Evolutionary conservation across 2,888 invertebrate genomes (phyloP).

Genomic region (Scaptomyza flava): DNA sequence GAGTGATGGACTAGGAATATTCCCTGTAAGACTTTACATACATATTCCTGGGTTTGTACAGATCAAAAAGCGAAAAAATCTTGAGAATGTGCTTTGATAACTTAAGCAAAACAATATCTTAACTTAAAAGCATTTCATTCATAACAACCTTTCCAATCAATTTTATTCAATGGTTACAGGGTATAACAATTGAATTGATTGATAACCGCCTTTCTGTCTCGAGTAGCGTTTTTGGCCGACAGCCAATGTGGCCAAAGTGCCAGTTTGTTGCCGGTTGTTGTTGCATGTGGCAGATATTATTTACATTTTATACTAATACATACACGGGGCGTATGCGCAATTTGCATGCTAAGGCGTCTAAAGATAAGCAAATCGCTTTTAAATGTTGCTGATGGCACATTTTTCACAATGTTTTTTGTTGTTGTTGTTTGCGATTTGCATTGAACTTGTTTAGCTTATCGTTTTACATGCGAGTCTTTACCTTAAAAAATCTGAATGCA

Average conservation of each 20-base stretch:
- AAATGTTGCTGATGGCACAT: slow-evolving; percentile 57
- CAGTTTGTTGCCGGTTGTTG: slow-evolving; percentile 25
- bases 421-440: slow-evolving; percentile 52
- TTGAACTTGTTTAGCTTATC: slow-evolving; percentile 67
- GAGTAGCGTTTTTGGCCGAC: slow-evolving; percentile 54
- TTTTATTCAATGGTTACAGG: not conserved
- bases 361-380: slow-evolving; percentile 64
- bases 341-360: slow-evolving; percentile 58
- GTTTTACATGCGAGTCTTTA: slow-evolving; percentile 15
- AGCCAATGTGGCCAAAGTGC: slow-evolving; percentile 47
- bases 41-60: no score
- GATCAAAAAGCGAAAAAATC: no score
- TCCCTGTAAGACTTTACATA: not conserved
- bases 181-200: slow-evolving; percentile 60
- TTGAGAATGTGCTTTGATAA: no score
- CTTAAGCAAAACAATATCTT: no score
- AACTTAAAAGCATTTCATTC: no score
- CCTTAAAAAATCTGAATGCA: slow-evolving; percentile 24
- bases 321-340: slow-evolving; percentile 76
- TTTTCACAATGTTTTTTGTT: slow-evolving; percentile 28
- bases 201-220: slow-evolving; percentile 67
- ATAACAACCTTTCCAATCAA: not conserved
- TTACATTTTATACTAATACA: slow-evolving; percentile 3
- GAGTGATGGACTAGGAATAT: not conserved
- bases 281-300: slow-evolving; percentile 12